Conservation (phyloP, 2,113 vertebrate genomes). For the Piaya cayana region DNA sequence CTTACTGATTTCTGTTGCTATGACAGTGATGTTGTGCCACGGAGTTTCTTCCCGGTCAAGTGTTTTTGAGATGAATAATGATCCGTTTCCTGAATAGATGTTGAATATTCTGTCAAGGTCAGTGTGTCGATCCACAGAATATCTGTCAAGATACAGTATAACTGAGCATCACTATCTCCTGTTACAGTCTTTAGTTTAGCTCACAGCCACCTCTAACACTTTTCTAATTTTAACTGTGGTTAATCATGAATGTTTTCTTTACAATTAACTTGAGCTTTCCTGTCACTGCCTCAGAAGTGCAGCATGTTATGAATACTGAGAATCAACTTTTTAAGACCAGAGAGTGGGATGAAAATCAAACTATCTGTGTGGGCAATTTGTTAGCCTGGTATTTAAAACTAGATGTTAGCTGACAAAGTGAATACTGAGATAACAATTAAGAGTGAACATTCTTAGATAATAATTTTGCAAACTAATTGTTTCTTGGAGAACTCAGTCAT, state of each 20-base stretch:
- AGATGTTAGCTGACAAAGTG: background rate
- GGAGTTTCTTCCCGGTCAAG: constrained; percentile 92
- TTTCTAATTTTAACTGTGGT: background rate
- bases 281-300: background rate
- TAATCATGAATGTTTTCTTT: background rate
- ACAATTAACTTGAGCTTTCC: background rate
- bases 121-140: constrained; percentile 92
- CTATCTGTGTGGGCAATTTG: background rate
- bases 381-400: background rate
- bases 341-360: background rate
- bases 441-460: background rate
- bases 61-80: constrained; percentile 88
- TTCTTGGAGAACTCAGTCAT: background rate
- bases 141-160: constrained; percentile 78
- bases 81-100: constrained; percentile 91
- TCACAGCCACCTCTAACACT: background rate
- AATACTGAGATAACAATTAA: background rate
- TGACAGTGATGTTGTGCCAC: constrained; percentile 95
- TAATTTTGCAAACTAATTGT: background rate
- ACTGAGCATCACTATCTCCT: background rate
- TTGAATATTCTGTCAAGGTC: constrained; percentile 92
- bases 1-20: constrained; percentile 94
- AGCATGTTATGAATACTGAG: background rate
- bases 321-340: background rate
- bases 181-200: background rate